Percentiles rank a stretch among this genome's conserved stretches.
Evolutionary conservation across 2,113 vertebrate genomes (phyloP).

Genomic region (Hippopotamus amphibius): DNA sequence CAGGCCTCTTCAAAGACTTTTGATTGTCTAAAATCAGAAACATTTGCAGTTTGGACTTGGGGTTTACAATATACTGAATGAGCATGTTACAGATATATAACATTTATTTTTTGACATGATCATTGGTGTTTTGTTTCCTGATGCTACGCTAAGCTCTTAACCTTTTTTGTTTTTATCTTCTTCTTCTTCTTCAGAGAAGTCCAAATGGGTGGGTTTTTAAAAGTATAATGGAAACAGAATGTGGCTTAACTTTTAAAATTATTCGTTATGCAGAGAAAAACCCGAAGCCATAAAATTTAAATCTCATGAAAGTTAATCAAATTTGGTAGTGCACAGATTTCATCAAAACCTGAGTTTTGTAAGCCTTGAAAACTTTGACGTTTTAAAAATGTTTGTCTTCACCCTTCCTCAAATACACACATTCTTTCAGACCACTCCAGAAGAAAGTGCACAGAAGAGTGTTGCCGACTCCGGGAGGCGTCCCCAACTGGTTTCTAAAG

Average conservation of each 20-base stretch:
- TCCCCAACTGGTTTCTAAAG: neutral
- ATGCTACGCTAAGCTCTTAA: neutral
- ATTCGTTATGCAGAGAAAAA: constrained; percentile 54
- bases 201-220: neutral
- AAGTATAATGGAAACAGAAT: constrained; percentile 45
- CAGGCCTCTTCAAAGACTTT: neutral
- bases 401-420: neutral
- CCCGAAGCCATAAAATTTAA: constrained; percentile 62
- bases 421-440: neutral
- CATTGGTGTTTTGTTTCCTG: neutral
- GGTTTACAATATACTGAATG: neutral
- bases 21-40: neutral
- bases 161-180: neutral
- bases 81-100: neutral
- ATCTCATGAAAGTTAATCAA: constrained; percentile 62
- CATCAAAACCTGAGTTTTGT: constrained; percentile 48
- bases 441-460: neutral
- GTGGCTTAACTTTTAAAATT: constrained; percentile 40
- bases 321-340: constrained; percentile 54
- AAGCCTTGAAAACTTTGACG: neutral
- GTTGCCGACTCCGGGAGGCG: fast-evolving
- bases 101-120: neutral
- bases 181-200: neutral
- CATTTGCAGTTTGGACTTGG: neutral
- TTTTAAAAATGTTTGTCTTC: neutral